phyloP scores from a whole-genome alignment of 1,140 invertebrate genomes.

The Leptonema lineaticorne region DNA sequence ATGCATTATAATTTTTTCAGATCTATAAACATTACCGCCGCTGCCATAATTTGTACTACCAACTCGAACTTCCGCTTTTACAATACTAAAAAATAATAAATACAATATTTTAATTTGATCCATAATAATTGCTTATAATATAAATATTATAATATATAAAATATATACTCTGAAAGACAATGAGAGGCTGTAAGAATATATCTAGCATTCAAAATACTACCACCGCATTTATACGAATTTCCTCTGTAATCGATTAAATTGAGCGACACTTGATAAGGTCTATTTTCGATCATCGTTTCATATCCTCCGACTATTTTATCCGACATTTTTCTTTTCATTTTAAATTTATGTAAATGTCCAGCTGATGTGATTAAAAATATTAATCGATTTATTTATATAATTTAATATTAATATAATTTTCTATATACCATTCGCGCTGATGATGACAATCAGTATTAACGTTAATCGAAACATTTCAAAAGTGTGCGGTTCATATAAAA shows the following conservation, averaged over 20 bases:
- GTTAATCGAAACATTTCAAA: slow-evolving; percentile 18
- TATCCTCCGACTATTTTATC: slow-evolving; percentile 49
- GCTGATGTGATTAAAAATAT: too few relatives aligned
- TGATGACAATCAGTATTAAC: neutral
- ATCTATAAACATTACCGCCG: neutral
- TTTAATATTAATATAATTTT: too few relatives aligned
- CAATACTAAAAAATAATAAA: neutral
- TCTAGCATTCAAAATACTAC: slow-evolving; percentile 46
- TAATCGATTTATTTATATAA: too few relatives aligned
- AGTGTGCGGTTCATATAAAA: too few relatives aligned
- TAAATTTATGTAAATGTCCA: too few relatives aligned
- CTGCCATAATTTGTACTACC: neutral
- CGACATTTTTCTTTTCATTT: too few relatives aligned
- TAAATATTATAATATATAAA: too few relatives aligned
- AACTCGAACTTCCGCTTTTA: neutral
- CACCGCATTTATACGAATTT: slow-evolving; percentile 45
- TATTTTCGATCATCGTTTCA: slow-evolving; percentile 44
- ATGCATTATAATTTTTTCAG: slow-evolving; percentile 38
- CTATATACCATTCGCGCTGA: neutral
- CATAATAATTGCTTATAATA: too few relatives aligned
- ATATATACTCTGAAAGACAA: slow-evolving; percentile 44
- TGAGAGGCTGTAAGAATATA: slow-evolving; percentile 49
- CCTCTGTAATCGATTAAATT: slow-evolving; percentile 39
- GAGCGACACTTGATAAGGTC: slow-evolving; percentile 48
- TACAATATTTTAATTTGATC: too few relatives aligned